A percentile compares a stretch with the other conserved stretches of the same genome.
Evolutionary conservation across 2,888 invertebrate species (phyloP).

Genomic region (Dryobotodes eremita): DNA sequence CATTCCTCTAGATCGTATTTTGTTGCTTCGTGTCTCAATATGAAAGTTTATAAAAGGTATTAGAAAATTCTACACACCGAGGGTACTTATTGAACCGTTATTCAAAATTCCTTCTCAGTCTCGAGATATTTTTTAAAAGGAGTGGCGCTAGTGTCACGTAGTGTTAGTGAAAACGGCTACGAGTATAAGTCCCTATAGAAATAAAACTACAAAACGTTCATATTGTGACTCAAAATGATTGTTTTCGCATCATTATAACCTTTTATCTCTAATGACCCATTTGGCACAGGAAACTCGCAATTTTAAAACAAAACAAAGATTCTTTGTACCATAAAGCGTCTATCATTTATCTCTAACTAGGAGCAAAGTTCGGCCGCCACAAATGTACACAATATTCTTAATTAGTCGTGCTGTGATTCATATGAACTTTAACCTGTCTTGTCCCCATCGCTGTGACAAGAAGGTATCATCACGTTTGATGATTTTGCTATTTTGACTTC

Average conservation of each 20-base stretch:
- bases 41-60: too few species aligned
- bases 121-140: too few species aligned
- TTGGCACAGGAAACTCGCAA: not conserved
- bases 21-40: too few species aligned
- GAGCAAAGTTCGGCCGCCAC: constrained; percentile 10
- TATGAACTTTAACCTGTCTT: constrained; percentile 32
- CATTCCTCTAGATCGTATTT: too few species aligned
- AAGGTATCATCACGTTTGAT: not conserved
- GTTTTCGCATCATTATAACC: not conserved
- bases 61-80: too few species aligned
- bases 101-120: too few species aligned
- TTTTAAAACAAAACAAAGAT: constrained; percentile 10
- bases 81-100: too few species aligned
- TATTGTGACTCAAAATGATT: not conserved
- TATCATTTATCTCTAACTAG: constrained; percentile 6
- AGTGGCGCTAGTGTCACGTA: not conserved
- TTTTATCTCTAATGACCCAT: constrained; percentile 22
- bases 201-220: not conserved
- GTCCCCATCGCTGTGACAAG: constrained; percentile 9
- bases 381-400: constrained; percentile 3
- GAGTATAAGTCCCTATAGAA: not conserved
- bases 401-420: constrained; percentile 40
- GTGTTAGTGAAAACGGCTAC: not conserved
- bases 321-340: not conserved
- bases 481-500: not conserved